Base-by-base conservation (phyloP, 1,140 invertebrate genomes). In the Drosophila kurseongensis region DNA sequence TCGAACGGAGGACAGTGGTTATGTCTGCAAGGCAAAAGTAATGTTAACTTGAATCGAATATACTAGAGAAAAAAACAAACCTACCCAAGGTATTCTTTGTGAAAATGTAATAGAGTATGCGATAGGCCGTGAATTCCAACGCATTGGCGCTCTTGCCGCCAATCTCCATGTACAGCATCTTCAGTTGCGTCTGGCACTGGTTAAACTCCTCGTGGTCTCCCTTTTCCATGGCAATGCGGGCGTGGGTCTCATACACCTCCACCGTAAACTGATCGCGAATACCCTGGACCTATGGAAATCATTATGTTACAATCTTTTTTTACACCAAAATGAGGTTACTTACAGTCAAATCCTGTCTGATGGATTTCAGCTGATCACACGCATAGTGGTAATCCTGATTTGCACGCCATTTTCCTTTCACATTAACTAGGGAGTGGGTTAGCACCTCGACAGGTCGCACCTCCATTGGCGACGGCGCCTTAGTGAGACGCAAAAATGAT, bases 171-270 rank as follows among this genome's bases (percentile, higher is more conserved):
- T 98, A 99, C 9, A 99, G 94, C 94, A 97, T 96, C 94, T 97
- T 97, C 29, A 99, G 93, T 93, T 99, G 98, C 41, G 98, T 98
- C 93, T 99, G 98, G 93, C 98, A 99, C 92, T 99, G 98, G 94
- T 99, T 99, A 91, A 99, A 99, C 92, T 99, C 98, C 92, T 98
- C 98, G 92, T 99, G 98, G 92, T 99, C 98, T 45, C 97, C 97
- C 93, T 98, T 98, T 92, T 99, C 98, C 91, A 99, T 94, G 55
- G 98, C 98, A 91, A 99, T 98, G 60, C 98, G 94, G 9, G 98
- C 98, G 94, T 99, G 98, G 2, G 98, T 99, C 94, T 99, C 98
- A 93, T 99, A 99, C 10, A 99, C 99, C 89, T 97, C 94, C 18
- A 99, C 96, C 50, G 98, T 99, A 92, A 99, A 99, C 65, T 95